Base-by-base conservation (phyloP, 1,140 invertebrate genomes). In the Eciton burchellii region DNA sequence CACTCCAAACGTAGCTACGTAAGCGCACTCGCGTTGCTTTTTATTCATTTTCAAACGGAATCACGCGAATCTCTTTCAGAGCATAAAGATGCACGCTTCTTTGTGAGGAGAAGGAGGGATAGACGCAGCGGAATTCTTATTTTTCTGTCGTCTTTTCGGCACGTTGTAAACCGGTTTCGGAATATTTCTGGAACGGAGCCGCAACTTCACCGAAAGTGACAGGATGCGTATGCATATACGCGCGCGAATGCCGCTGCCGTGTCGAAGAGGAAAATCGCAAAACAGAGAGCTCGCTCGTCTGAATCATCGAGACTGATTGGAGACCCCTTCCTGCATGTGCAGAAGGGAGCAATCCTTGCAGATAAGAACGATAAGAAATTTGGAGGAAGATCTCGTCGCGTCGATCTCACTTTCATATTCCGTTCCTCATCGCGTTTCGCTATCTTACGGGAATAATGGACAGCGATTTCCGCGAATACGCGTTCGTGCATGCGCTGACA, bases 111-210 rank as follows among this genome's bases (percentile, higher is more conserved):
- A 24, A n/a, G 9, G 0, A 14, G n/a, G 12, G 66, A 19, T 29
- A 65, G 47, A 16, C 21, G 1, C 57, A 52, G 8, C 49, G 0
- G 47, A 26, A 66, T 66, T 77, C n/a, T 11, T 66, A 26, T 12
- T 26, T 66, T 26, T 29, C 19, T 54, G 12, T 26, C 21, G 26
- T 41, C 3, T 14, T 47, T 47, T 59, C 29, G 2, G 26, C 14
- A 26, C 24, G 14, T 74, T 63, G 24, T 41, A 66, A 76, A 76
- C 16, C 29, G 21, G 35, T 77, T 68, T 43, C 2, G 49, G 21
- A 29, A 66, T 66, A 43, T 56, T 56, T 60, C 54, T 77, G 35
- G 16, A 43, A 26, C 12, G 21, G 0, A 21, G 6, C 11, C 1
- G 21, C 66, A 77, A 77, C 3, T 77, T 77, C 26, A 26, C 12